A percentile compares a stretch with the other conserved stretches of the same genome.
Evolutionary conservation across 2,113 vertebrate species (phyloP).

Genomic region (Thermophis baileyi): DNA sequence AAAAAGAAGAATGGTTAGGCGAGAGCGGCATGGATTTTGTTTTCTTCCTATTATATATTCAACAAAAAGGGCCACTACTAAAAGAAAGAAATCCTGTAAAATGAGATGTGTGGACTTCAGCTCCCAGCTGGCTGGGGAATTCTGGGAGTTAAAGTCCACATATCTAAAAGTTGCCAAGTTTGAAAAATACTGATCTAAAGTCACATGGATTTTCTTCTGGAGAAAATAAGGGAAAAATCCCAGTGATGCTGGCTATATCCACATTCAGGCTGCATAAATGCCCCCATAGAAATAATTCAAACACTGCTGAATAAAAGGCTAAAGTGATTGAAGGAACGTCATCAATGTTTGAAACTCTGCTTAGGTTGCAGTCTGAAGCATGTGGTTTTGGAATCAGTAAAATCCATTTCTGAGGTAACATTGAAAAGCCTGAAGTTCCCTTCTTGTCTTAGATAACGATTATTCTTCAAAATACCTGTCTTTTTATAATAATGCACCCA

Average conservation of each 20-base stretch:
- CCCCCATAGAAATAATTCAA: neutral
- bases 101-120: neutral
- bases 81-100: neutral
- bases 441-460: neutral
- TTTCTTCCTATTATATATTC: neutral
- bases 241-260: neutral
- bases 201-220: neutral
- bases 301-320: neutral
- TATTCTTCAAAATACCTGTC: conserved; percentile 17
- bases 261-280: neutral
- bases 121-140: neutral
- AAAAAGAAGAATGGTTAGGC: neutral
- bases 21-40: neutral
- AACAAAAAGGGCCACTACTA: neutral
- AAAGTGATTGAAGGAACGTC: neutral
- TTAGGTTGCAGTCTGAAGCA: neutral
- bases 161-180: neutral
- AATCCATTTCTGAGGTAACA: neutral
- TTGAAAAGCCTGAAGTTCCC: neutral
- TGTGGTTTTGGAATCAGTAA: neutral
- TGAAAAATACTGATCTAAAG: neutral
- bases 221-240: neutral
- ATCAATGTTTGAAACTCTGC: neutral
- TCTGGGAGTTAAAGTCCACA: neutral
- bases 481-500: neutral